Evolutionary conservation across 92 coral and sea anemone species (phyloP).

Genomic region (Paragorgia papillata): DNA sequence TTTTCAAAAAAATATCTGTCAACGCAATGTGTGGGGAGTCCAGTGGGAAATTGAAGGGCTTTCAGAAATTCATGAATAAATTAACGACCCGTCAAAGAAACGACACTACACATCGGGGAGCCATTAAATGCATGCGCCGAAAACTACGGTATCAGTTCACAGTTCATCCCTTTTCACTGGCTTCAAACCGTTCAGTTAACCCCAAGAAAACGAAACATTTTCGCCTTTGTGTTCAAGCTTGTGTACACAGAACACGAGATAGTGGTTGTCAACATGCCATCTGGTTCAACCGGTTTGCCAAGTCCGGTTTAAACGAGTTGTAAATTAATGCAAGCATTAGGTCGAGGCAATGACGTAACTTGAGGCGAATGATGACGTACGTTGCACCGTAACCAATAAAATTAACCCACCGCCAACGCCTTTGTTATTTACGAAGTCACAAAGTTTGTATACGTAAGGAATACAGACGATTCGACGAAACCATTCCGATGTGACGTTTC

Average conservation of each 20-base stretch:
- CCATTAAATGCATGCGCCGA: neutral
- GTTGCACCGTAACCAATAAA: constrained; percentile 4
- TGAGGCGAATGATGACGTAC: constrained; percentile 6
- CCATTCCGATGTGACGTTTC: too few relatives aligned
- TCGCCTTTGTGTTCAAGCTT: neutral
- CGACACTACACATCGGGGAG: constrained; percentile 16
- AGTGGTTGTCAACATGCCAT: constrained; percentile 21
- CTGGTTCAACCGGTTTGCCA: constrained; percentile 38
- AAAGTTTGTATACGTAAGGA: too few relatives aligned
- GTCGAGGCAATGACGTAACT: constrained; percentile 44
- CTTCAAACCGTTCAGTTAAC: too few relatives aligned
- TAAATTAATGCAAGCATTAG: constrained; percentile 6
- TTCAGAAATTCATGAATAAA: constrained; percentile 11
- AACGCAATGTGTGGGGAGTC: constrained; percentile 35
- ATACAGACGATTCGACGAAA: too few relatives aligned
- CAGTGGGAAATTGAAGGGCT: constrained; percentile 31
- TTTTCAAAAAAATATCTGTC: constrained; percentile 5
- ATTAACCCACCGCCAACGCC: neutral
- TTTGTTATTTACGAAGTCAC: neutral
- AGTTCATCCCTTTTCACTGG: neutral
- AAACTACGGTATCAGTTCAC: neutral
- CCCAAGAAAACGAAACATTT: neutral
- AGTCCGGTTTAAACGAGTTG: constrained; percentile 30
- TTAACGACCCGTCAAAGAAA: constrained; percentile 22
- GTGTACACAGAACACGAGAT: constrained; percentile 5